Evolutionary conservation across 1,140 invertebrate genomes (phyloP).

Genomic region (Sminthurides bifidus): DNA sequence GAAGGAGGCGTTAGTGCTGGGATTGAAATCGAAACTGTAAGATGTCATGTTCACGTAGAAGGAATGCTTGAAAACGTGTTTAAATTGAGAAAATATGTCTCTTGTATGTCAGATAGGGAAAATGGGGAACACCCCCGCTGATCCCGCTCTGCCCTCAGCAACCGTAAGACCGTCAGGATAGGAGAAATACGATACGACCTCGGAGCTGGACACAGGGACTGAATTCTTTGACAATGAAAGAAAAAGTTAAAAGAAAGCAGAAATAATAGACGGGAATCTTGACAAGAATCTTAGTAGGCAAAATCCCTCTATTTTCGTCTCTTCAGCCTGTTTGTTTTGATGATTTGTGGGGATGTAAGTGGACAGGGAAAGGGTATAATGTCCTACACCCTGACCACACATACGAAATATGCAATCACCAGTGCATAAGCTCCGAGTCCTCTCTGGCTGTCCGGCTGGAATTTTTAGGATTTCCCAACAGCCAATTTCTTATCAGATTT

Average conservation of each 20-base stretch:
- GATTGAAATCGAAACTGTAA: no score
- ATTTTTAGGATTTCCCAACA: no score
- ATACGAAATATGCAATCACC: neutral
- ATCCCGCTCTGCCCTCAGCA: no score
- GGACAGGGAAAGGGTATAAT: constrained; percentile 20
- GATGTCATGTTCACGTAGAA: no score
- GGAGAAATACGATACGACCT: constrained; percentile 31
- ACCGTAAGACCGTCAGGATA: no score
- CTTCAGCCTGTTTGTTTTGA: constrained; percentile 18
- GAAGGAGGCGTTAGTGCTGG: no score
- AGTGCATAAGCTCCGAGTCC: neutral
- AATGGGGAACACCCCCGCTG: constrained; percentile 26
- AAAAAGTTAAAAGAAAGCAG: no score
- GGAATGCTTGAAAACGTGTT: no score
- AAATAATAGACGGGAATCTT: constrained; percentile 13
- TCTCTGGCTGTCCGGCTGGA: no score
- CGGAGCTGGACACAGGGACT: constrained; percentile 4
- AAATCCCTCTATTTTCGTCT: constrained; percentile 29
- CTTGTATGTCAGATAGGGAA: neutral
- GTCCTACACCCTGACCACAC: constrained; percentile 7
- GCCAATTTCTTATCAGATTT: neutral
- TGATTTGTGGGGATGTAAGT: constrained; percentile 21
- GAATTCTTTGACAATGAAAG: neutral
- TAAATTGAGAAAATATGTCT: no score
- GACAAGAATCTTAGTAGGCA: constrained; percentile 31